Conservation (phyloP, 2,888 invertebrate genomes). For the Dryocosmus kuriphilus region DNA sequence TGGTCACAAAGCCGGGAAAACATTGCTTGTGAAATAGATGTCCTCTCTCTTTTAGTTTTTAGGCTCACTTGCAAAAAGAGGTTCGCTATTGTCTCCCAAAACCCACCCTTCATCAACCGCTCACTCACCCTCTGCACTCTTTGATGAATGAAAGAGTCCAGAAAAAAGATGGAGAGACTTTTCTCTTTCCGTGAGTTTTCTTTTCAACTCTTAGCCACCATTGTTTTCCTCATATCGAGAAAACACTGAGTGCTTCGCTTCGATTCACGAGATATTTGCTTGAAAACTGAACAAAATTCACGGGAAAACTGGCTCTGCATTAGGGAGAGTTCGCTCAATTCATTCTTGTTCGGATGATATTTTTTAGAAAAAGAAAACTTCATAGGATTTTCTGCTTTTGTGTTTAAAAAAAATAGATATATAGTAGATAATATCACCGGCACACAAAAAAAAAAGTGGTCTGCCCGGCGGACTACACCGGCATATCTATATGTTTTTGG, state of each 20-base stretch:
- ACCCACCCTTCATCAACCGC: not conserved
- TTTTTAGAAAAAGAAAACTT: not conserved
- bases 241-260: conserved; percentile 34
- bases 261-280: conserved; percentile 2
- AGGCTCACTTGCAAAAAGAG: not conserved
- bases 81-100: conserved; percentile 12
- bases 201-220: conserved; percentile 27
- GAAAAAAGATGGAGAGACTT: conserved; percentile 8
- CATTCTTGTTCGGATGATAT: not conserved
- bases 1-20: conserved; percentile 33
- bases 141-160: conserved; percentile 23
- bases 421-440: too few relatives aligned
- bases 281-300: conserved; percentile 20
- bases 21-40: conserved; percentile 29
- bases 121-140: conserved; percentile 7
- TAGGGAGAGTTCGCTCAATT: not conserved
- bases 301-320: not conserved
- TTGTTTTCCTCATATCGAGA: conserved; percentile 31
- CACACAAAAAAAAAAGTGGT: too few relatives aligned
- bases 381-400: too few relatives aligned
- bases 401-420: too few relatives aligned
- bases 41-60: conserved; percentile 15
- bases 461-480: too few relatives aligned
- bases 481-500: too few relatives aligned
- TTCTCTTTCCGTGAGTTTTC: not conserved